Conservation (phyloP, 2,888 invertebrate genomes). For the Drosophila nr. perissopoda region DNA sequence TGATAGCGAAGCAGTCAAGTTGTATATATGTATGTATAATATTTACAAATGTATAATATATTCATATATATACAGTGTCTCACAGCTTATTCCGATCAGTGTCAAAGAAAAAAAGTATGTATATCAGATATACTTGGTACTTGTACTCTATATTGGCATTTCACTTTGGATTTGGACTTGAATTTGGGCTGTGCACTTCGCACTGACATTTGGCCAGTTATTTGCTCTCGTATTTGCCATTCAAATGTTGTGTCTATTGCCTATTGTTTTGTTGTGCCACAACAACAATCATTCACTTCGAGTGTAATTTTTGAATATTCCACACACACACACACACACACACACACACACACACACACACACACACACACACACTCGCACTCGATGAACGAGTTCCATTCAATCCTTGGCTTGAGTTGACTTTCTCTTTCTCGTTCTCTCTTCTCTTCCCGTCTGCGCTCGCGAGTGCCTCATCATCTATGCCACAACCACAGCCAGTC, state of each 20-base stretch:
- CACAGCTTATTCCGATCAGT: too few species aligned
- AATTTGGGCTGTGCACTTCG: slow-evolving; percentile 37
- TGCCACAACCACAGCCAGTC: slow-evolving; percentile 43
- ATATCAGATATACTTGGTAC: not conserved
- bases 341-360: not conserved
- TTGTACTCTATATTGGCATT: slow-evolving; percentile 19
- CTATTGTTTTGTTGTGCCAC: slow-evolving; percentile 32
- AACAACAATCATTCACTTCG: slow-evolving; percentile 36
- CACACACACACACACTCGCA: not conserved
- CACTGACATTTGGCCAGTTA: slow-evolving; percentile 61
- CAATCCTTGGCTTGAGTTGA: slow-evolving; percentile 15
- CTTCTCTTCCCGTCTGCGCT: slow-evolving; percentile 15
- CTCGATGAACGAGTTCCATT: slow-evolving; percentile 19
- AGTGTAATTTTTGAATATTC: slow-evolving; percentile 59
- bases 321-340: slow-evolving; percentile 14
- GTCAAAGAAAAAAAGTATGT: too few species aligned
- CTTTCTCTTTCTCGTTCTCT: not conserved
- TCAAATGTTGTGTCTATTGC: slow-evolving; percentile 42
- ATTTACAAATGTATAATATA: not conserved
- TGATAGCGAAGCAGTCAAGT: not conserved
- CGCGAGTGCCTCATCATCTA: slow-evolving; percentile 38
- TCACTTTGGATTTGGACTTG: slow-evolving; percentile 17
- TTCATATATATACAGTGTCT: not conserved
- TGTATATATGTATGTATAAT: not conserved
- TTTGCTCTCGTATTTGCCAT: slow-evolving; percentile 55